Evolutionary conservation across 1,140 invertebrate genomes (phyloP).

Genomic region (Drosophila triauraria): DNA sequence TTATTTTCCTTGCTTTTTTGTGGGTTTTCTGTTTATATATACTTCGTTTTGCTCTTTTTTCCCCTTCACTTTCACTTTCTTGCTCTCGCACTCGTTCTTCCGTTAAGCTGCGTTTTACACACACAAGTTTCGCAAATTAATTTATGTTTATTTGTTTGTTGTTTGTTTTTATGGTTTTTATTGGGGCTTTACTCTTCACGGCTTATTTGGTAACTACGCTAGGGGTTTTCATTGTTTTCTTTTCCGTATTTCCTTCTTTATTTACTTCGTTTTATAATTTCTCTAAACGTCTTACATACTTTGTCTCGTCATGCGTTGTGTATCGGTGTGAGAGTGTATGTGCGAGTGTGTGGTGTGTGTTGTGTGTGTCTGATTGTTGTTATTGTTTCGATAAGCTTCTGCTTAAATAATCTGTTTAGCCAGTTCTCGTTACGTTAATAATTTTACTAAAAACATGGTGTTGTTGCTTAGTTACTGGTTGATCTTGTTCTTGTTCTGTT

Average conservation of each 20-base stretch:
- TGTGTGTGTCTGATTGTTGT: constrained; percentile 45
- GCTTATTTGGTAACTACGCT: constrained; percentile 82
- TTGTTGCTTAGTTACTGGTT: constrained; percentile 67
- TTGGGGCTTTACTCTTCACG: constrained; percentile 62
- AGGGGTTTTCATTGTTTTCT: constrained; percentile 67
- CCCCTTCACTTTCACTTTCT: constrained; percentile 14
- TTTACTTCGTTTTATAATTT: constrained; percentile 75
- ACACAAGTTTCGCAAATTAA: constrained; percentile 69
- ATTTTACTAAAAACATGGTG: constrained; percentile 70
- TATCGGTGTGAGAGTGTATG: constrained; percentile 57
- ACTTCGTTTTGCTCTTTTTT: constrained; percentile 37
- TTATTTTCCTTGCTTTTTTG: constrained; percentile 73
- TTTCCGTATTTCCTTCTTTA: constrained; percentile 54
- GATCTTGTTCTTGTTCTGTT: constrained; percentile 37
- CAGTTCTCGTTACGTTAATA: constrained; percentile 60
- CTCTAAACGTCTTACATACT: constrained; percentile 79
- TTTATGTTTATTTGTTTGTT: constrained; percentile 36
- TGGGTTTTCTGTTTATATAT: constrained; percentile 54
- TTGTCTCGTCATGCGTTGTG: constrained; percentile 80
- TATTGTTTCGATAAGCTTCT: constrained; percentile 45
- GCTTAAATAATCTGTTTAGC: constrained; percentile 58
- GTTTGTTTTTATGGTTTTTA: constrained; percentile 43
- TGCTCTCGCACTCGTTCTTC: constrained; percentile 26
- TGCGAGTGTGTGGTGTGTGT: constrained; percentile 52
- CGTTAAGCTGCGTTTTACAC: constrained; percentile 52